These are phyloP conservation scores for Euproctis similis DNA, from an alignment of 2,888 invertebrate genomes.

Conservation along the genomic window DNA sequence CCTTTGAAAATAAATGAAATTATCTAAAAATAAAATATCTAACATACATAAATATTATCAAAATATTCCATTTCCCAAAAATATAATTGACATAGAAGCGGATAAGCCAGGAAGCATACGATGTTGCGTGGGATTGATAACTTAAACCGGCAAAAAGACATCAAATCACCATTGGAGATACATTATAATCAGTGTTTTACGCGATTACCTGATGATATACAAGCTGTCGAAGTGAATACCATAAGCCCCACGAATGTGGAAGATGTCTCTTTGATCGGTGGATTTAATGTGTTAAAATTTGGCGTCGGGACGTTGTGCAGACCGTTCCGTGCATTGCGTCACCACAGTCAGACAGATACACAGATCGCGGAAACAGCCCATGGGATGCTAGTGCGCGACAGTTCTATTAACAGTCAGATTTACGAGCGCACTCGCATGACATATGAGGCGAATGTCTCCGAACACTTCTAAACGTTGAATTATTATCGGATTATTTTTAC, in stretches of 20 bases:
- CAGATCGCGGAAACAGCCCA: conserved; percentile 50
- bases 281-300: conserved; percentile 65
- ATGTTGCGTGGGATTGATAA: too few relatives aligned
- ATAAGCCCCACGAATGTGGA: conserved; percentile 43
- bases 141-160: too few relatives aligned
- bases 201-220: conserved; percentile 18
- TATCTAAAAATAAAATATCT: too few relatives aligned
- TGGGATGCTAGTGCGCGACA: conserved; percentile 43
- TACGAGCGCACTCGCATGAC: conserved; percentile 38
- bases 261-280: conserved; percentile 64
- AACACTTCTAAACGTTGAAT: conserved; percentile 37
- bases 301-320: conserved; percentile 54
- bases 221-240: conserved; percentile 29
- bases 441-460: conserved; percentile 41
- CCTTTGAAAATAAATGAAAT: too few relatives aligned
- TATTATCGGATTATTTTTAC: conserved; percentile 24
- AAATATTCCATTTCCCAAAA: too few relatives aligned
- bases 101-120: too few relatives aligned
- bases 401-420: conserved; percentile 51
- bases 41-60: too few relatives aligned
- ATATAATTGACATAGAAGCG: too few relatives aligned
- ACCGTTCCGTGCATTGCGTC: conserved; percentile 50
- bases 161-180: too few relatives aligned
- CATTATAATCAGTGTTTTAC: conserved; percentile 9
- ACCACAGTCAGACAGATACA: conserved; percentile 41